Percentiles rank a stretch among this genome's conserved stretches.
Conservation (phyloP, 1,140 invertebrate species). For the Neodiprion pinetum region DNA sequence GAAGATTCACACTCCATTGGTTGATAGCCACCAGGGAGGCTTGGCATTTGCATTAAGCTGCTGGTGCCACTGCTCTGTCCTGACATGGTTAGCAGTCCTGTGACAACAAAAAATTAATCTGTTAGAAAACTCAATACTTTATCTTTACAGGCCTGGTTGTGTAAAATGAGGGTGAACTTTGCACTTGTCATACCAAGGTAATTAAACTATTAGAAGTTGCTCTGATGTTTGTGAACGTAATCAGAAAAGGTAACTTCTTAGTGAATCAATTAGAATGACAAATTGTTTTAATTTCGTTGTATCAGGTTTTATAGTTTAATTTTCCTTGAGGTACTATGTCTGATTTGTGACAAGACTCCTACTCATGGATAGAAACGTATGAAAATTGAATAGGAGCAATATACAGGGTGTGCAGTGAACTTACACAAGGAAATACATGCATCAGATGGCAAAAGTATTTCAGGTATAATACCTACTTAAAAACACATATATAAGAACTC, state of each 20-base stretch:
- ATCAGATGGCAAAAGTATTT: background rate
- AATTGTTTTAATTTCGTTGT: no score
- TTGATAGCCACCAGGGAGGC: slow-evolving; percentile 55
- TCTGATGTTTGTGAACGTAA: no score
- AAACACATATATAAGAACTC: background rate
- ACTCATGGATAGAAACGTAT: no score
- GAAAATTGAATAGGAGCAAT: background rate
- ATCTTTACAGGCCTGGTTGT: background rate
- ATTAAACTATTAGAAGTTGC: background rate
- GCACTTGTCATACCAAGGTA: background rate
- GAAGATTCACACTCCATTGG: slow-evolving; percentile 65
- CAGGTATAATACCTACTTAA: background rate
- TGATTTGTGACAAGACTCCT: background rate
- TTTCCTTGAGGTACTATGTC: background rate
- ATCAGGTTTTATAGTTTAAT: background rate
- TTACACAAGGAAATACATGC: slow-evolving; percentile 4
- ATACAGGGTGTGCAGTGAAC: slow-evolving; percentile 2
- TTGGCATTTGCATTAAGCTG: slow-evolving; percentile 53
- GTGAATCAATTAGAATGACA: no score
- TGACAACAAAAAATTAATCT: slow-evolving; percentile 28
- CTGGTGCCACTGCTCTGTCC: slow-evolving; percentile 54
- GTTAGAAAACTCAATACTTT: background rate
- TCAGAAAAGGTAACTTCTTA: no score
- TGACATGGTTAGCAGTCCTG: slow-evolving; percentile 62
- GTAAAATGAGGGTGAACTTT: background rate